Evolutionary conservation across 2,888 invertebrate genomes (phyloP), one percentile per base, ranked within the genome.

Genomic region (Patella ulyssiponensis): DNA sequence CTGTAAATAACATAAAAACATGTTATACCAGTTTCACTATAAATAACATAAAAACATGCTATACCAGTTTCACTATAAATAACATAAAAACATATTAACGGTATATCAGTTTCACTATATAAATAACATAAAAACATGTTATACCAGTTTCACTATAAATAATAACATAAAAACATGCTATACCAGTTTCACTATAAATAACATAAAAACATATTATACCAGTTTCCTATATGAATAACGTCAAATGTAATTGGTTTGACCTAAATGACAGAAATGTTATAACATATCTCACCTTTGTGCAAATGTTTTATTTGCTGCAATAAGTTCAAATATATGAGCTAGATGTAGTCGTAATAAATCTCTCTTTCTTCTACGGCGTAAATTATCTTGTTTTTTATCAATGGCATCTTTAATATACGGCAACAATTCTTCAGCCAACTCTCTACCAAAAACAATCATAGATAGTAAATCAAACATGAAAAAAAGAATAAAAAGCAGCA

Each of bases 351-450:
- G 94, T 74, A 99, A 93, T 15, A 97, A 96, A 92, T 99, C 99
- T 76, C 98, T 94, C 64, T 98, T 94, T 77, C 97, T 93, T 69
- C 98, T 93, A 69, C 99, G 93, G 77, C 98, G 94, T 94, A 98
- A 96, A 91, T 98, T 99, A 91, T 99, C 99, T 92, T 98, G 98
- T 90, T 98, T 99, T 73, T 97, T 94, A 91, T 99, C 99, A 27
- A 98, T 96, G 0, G 98, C 98, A 92, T 99, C 99, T 23, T 98
- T 95, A 79, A 99, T 95, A 83, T 97, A 95, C 0, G 96, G 94
- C 11, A 96, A 94, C 77, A 99, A 92, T 92, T 99, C 99, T 88
- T 99, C 99, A 94, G 99, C 96, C 79, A 99, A 93, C 93, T 98
- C 98, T 90, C 98, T 98, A 90, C 15, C 51, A 73, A 64, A 15